A percentile compares a stretch with the other conserved stretches of the same genome.
Conservation (phyloP, 2,797 vertebrate species). For the Pitangus sulphuratus region DNA sequence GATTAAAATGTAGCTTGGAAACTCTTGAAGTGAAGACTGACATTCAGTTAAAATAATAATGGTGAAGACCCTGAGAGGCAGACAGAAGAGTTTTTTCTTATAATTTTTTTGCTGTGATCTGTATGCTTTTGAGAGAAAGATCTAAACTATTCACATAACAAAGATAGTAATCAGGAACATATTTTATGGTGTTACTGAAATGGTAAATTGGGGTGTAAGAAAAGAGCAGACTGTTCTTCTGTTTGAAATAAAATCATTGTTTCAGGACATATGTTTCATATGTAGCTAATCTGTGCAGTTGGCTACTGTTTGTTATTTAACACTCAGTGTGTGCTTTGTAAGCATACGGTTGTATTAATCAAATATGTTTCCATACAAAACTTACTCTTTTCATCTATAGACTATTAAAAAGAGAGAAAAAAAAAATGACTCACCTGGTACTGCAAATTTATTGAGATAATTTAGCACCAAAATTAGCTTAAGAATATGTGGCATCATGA, state of each 20-base stretch:
- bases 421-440: neutral
- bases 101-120: slow-evolving; percentile 21
- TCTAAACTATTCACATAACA: slow-evolving; percentile 10
- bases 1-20: neutral
- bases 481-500: neutral
- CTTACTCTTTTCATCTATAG: neutral
- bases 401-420: neutral
- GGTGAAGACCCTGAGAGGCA: neutral
- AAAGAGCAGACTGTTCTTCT: slow-evolving; percentile 61
- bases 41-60: neutral
- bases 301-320: slow-evolving; percentile 70
- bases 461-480: neutral
- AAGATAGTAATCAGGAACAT: slow-evolving; percentile 35
- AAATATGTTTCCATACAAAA: slow-evolving; percentile 19
- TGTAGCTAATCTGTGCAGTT: slow-evolving; percentile 59
- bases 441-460: neutral
- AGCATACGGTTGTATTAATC: slow-evolving; percentile 24
- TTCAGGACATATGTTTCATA: slow-evolving; percentile 52
- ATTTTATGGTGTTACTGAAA: slow-evolving; percentile 63
- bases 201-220: slow-evolving; percentile 58
- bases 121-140: neutral
- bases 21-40: neutral
- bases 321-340: slow-evolving; percentile 52
- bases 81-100: neutral
- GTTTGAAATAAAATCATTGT: slow-evolving; percentile 71